Evolutionary conservation across 2,888 invertebrate genomes (phyloP).

Genomic region (Metalampra italica): DNA sequence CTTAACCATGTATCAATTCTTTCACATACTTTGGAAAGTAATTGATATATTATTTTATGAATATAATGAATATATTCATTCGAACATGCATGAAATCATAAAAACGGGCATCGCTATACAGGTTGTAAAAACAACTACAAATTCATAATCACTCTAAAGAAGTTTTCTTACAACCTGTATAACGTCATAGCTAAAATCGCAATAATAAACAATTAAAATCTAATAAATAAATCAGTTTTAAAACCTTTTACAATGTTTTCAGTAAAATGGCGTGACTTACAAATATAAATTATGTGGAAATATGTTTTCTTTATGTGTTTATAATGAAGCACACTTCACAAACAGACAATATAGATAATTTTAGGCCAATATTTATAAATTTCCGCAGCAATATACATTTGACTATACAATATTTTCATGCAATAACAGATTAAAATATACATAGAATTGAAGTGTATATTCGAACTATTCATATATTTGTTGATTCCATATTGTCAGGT

Average conservation of each 20-base stretch:
- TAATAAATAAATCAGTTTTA: not conserved
- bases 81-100: no score
- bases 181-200: no score
- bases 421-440: conserved; percentile 28
- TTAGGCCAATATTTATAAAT: conserved; percentile 35
- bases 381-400: conserved; percentile 31
- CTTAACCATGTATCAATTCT: no score
- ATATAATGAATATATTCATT: no score
- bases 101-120: no score
- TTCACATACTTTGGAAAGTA: no score
- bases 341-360: conserved; percentile 23
- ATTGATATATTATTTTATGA: no score
- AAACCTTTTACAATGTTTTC: no score
- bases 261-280: not conserved
- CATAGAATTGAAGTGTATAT: conserved; percentile 33
- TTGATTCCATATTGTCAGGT: conserved; percentile 56
- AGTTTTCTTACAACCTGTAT: no score
- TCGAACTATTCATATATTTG: conserved; percentile 27
- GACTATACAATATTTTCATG: conserved; percentile 27
- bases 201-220: not conserved
- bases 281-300: no score
- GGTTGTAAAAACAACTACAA: no score
- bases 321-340: conserved; percentile 15
- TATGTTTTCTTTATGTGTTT: not conserved
- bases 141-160: no score